Conservation (phyloP, 2,888 invertebrate species). For the Masnerella sp. region DNA sequence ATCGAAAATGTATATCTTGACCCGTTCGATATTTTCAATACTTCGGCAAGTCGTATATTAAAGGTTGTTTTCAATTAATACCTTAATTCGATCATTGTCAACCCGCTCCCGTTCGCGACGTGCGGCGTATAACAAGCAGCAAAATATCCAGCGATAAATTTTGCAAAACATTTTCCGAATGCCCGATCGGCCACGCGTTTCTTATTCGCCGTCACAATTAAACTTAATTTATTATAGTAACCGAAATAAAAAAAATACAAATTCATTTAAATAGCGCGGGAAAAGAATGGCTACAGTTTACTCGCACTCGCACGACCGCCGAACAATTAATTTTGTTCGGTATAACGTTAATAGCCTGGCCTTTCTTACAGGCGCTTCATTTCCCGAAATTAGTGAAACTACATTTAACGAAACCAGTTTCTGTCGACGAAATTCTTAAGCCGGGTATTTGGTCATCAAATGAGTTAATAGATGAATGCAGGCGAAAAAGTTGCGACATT, state of each 20-base stretch:
- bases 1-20: too few relatives aligned
- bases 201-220: slow-evolving; percentile 20
- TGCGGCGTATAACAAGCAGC: slow-evolving; percentile 31
- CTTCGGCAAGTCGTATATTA: slow-evolving; percentile 18
- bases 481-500: too few relatives aligned
- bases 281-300: slow-evolving; percentile 25
- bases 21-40: slow-evolving; percentile 2
- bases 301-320: slow-evolving; percentile 1
- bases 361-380: too few relatives aligned
- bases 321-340: slow-evolving; percentile 23
- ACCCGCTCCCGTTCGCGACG: slow-evolving; percentile 20
- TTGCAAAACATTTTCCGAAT: slow-evolving; percentile 40
- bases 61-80: slow-evolving; percentile 44
- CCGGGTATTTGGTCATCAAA: too few relatives aligned
- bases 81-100: slow-evolving; percentile 46
- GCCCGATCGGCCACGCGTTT: slow-evolving; percentile 21
- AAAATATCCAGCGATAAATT: slow-evolving; percentile 40
- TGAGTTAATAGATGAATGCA: too few relatives aligned
- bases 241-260: slow-evolving; percentile 18
- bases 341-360: too few relatives aligned
- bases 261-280: slow-evolving; percentile 21
- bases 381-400: too few relatives aligned
- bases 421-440: too few relatives aligned
- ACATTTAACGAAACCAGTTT: too few relatives aligned
- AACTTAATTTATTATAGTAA: slow-evolving; percentile 31